A percentile compares a stretch with the other conserved stretches of the same genome.
Conservation (phyloP, 1,140 invertebrate genomes). For the Drosophila equinoxialis region DNA sequence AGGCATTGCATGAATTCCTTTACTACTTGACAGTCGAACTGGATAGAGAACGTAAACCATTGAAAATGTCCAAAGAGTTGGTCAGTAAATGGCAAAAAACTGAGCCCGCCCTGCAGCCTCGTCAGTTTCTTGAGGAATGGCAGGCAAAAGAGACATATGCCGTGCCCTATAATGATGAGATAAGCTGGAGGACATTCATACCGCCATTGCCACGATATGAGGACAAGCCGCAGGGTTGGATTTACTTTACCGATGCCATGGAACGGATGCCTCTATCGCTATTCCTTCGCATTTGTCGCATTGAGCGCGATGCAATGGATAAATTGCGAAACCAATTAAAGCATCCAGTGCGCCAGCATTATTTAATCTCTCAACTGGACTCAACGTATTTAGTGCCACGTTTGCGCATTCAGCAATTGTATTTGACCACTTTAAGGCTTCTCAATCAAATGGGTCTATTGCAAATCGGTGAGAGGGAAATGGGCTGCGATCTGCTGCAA, state of each 20-base stretch:
- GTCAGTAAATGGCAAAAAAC: slow-evolving; percentile 82
- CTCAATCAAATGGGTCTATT: slow-evolving; percentile 88
- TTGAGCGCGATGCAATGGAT: slow-evolving; percentile 84
- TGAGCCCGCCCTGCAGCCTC: slow-evolving; percentile 62
- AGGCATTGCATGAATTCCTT: slow-evolving; percentile 87
- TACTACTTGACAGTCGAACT: slow-evolving; percentile 88
- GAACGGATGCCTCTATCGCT: slow-evolving; percentile 89
- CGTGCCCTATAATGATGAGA: slow-evolving; percentile 83
- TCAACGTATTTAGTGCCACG: slow-evolving; percentile 52
- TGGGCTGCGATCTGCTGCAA: slow-evolving; percentile 88
- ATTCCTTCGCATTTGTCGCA: slow-evolving; percentile 87
- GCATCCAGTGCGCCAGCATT: slow-evolving; percentile 88
- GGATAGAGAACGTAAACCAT: slow-evolving; percentile 69
- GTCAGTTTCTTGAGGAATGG: slow-evolving; percentile 78
- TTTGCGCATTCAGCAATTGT: slow-evolving; percentile 86
- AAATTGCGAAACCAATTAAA: slow-evolving; percentile 86
- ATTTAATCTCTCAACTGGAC: slow-evolving; percentile 84
- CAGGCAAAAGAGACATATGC: slow-evolving; percentile 80
- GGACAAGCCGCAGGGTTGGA: slow-evolving; percentile 88
- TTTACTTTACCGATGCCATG: slow-evolving; percentile 89
- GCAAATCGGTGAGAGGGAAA: slow-evolving; percentile 84
- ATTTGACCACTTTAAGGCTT: slow-evolving; percentile 85
- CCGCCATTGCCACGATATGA: slow-evolving; percentile 87
- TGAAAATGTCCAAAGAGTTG: slow-evolving; percentile 79
- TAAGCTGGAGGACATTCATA: slow-evolving; percentile 90